phyloP scores from a whole-genome alignment of 2,113 vertebrate species.

The Leucoraja erinaceus region DNA sequence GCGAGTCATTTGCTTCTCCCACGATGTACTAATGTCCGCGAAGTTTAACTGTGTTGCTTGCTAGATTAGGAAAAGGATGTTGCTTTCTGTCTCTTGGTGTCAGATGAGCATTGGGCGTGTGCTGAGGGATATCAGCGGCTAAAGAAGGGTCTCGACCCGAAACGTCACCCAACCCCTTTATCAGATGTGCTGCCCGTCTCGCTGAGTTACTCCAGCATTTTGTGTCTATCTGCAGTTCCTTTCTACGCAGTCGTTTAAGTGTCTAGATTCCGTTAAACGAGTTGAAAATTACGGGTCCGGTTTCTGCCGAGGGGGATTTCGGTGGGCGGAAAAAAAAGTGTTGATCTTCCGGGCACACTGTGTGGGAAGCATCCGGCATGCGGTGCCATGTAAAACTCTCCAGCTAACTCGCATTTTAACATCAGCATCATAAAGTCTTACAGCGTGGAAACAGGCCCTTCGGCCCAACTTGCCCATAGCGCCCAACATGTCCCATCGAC shows the following conservation, averaged over 20 bases:
- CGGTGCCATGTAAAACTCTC: neutral
- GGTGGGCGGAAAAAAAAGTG: neutral
- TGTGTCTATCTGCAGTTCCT: too few species aligned
- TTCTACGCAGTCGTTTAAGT: neutral
- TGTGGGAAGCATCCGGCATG: too few species aligned
- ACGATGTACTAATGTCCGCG: neutral
- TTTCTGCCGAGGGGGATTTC: neutral
- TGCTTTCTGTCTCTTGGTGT: neutral
- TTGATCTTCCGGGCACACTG: neutral
- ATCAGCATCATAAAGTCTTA: too few species aligned
- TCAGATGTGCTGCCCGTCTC: too few species aligned
- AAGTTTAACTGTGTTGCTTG: neutral
- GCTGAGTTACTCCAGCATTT: too few species aligned
- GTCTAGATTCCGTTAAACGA: neutral
- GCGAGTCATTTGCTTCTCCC: too few species aligned
- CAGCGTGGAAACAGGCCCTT: too few species aligned
- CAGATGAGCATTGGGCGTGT: neutral
- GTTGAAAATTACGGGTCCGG: neutral
- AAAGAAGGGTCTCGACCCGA: too few species aligned
- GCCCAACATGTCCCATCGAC: too few species aligned
- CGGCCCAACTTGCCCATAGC: too few species aligned
- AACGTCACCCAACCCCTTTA: too few species aligned
- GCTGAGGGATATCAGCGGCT: too few species aligned
- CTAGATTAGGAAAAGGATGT: neutral
- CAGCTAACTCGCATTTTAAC: neutral